phyloP scores from a whole-genome alignment of 2,888 invertebrate genomes.

The Zaprionus lineosus region DNA sequence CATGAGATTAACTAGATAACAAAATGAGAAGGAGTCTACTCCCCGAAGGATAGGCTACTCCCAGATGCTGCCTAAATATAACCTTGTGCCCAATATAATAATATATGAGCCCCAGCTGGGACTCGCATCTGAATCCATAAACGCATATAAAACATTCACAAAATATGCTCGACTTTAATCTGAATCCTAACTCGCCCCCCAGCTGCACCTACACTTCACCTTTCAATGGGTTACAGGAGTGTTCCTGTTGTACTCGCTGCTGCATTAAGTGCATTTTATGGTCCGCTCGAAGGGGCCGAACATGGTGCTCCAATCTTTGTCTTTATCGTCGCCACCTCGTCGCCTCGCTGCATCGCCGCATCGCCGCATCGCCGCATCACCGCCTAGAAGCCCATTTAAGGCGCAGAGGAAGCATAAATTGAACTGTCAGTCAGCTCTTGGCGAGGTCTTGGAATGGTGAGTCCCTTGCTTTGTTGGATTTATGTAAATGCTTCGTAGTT shows the following conservation, averaged over 20 bases:
- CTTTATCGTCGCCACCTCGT: conserved; percentile 35
- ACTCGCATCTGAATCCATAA: too few species aligned
- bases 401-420: conserved; percentile 73
- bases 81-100: too few species aligned
- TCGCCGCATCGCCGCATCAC: conserved; percentile 40
- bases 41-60: too few species aligned
- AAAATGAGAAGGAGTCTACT: background rate
- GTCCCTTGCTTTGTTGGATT: conserved; percentile 34
- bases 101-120: too few species aligned
- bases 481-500: conserved; percentile 62
- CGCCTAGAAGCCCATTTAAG: conserved; percentile 53
- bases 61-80: too few species aligned
- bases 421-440: conserved; percentile 71
- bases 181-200: too few species aligned
- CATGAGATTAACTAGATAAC: background rate
- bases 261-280: conserved; percentile 80
- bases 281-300: conserved; percentile 58
- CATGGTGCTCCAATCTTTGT: conserved; percentile 69
- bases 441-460: conserved; percentile 7
- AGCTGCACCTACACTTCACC: conserved; percentile 20
- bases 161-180: too few species aligned
- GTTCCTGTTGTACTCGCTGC: conserved; percentile 11
- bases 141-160: too few species aligned
- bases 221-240: conserved; percentile 39
- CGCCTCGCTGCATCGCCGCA: too few species aligned